A percentile compares a stretch with the other conserved stretches of the same genome.
phyloP scores from a whole-genome alignment of 1,140 invertebrate species.

The Drosophila santomea region DNA sequence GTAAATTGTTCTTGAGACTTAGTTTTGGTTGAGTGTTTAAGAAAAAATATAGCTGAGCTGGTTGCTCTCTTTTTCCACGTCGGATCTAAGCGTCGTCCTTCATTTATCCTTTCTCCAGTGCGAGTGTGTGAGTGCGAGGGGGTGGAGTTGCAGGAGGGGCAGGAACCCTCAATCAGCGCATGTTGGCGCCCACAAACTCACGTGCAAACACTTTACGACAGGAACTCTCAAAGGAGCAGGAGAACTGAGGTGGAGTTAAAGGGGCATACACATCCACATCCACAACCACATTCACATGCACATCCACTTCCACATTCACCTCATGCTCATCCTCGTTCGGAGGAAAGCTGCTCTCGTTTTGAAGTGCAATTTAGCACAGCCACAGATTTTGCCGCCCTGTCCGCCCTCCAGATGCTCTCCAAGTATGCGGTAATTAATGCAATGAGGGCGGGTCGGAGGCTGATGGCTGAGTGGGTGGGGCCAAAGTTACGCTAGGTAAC shows the following conservation, averaged over 20 bases:
- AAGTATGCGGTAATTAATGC: constrained; percentile 77
- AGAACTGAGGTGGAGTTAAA: constrained; percentile 12
- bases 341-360: constrained; percentile 51
- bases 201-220: constrained; percentile 80
- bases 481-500: constrained; percentile 21
- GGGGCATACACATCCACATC: constrained; percentile 15
- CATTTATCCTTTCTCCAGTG: constrained; percentile 71
- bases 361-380: constrained; percentile 78
- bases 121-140: constrained; percentile 22
- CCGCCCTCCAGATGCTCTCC: constrained; percentile 42
- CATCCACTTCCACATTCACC: background rate
- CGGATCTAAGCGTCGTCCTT: constrained; percentile 77
- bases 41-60: constrained; percentile 23
- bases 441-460: constrained; percentile 23
- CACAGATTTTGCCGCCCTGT: constrained; percentile 60
- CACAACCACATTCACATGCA: background rate
- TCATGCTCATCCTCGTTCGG: constrained; percentile 4
- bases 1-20: background rate
- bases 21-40: constrained; percentile 9
- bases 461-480: constrained; percentile 11
- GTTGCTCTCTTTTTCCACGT: constrained; percentile 47
- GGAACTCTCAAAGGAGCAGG: constrained; percentile 24
- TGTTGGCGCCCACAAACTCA: constrained; percentile 76
- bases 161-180: constrained; percentile 80
- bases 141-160: background rate